Evolutionary conservation across 2,797 vertebrate genomes (phyloP).

Genomic region (Falco novaeseelandiae): DNA sequence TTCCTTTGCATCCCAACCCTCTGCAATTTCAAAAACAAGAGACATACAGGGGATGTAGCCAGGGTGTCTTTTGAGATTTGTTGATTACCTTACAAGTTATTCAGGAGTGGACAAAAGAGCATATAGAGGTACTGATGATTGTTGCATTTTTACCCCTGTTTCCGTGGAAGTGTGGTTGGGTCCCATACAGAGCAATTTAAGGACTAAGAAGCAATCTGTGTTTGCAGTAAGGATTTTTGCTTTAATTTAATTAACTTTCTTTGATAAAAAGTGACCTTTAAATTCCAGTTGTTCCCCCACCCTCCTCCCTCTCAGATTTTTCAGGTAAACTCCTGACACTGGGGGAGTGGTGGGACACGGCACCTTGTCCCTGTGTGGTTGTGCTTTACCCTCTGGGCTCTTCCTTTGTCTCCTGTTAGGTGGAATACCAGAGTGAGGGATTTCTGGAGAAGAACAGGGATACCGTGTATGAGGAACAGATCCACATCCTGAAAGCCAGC

Average conservation of each 20-base stretch:
- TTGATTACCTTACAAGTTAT: neutral
- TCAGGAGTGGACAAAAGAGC: neutral
- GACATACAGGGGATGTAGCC: neutral
- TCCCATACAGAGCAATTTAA: neutral
- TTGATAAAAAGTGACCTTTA: neutral
- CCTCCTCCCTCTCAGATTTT: neutral
- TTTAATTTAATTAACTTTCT: neutral
- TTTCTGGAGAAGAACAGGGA: conserved; percentile 98
- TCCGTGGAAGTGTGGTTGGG: neutral
- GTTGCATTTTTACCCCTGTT: neutral
- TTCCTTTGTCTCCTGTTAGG: conserved; percentile 73
- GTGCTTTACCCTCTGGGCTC: neutral
- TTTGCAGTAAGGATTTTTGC: neutral
- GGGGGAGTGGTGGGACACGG: neutral
- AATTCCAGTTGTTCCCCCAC: neutral
- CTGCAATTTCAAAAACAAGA: neutral
- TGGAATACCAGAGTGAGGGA: conserved; percentile 93
- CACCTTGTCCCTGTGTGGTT: neutral
- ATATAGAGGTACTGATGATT: neutral
- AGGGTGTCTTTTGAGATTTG: neutral
- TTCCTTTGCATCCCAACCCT: neutral
- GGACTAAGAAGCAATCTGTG: neutral
- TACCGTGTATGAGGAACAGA: conserved; percentile 95
- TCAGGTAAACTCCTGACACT: rapidly evolving
- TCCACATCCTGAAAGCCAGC: conserved; percentile 95